Evolutionary conservation across 2,113 vertebrate species (phyloP), one percentile per base, ranked within the genome.

Genomic region (Scytalopus superciliaris): DNA sequence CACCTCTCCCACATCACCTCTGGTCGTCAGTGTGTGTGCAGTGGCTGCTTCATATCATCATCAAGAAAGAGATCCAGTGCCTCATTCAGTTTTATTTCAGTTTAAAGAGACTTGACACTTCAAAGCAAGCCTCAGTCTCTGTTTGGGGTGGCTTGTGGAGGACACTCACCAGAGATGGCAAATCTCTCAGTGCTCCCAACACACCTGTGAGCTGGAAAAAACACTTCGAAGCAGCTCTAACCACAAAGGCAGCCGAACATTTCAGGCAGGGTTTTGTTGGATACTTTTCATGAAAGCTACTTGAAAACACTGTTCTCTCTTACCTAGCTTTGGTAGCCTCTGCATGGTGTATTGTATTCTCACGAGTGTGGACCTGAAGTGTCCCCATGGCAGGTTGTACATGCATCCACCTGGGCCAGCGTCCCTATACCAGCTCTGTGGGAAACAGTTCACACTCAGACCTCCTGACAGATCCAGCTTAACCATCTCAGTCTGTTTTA

Each of bases 21-120:
- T 16, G 37, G 22, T 5, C 31, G 39, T 19, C 5, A 47, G 5
- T 1, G 6, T 13, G 9, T 3, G 1, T 4, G 2, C 5, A 12
- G n/a, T 35, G 17, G 18, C 23, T 90, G 17, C 23, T 15, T 45
- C 44, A 33, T 44, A 31, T 47, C 60, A 17, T 25, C 9, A 4
- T 9, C 24, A 24, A 40, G 3, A 19, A 16, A 11, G 60, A 49
- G 15, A 25, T 37, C 53, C 50, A 62, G 12, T 4, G 10, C 22
- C 28, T 70, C 14, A 1, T 14, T 18, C 21, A 23, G 10, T 37
- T 15, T 22, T 31, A 25, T 24, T 67, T 67, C 56, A 19, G 14
- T 52, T 44, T 56, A 15, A 55, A 67, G 39, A 62, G 25, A 24
- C 10, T 8, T 49, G 8, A 10, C 25, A 2, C 18, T 63, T 57